phyloP scores from a whole-genome alignment of 2,888 invertebrate species.

The Cosmia trapezina region DNA sequence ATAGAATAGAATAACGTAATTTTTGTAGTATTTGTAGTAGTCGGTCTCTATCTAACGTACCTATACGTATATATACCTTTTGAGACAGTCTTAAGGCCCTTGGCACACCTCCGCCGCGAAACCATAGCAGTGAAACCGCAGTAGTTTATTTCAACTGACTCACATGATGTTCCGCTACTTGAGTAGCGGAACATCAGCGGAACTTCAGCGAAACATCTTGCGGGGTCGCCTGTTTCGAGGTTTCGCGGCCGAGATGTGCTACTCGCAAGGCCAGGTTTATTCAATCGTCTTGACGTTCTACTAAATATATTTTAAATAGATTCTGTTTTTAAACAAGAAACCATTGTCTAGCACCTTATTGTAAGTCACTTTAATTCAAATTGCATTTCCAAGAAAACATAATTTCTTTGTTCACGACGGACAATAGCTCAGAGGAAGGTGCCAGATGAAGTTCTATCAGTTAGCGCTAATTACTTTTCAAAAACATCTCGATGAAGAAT shows the following conservation, averaged over 20 bases:
- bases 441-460: conserved; percentile 15
- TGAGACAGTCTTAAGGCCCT: background rate
- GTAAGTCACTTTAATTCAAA: background rate
- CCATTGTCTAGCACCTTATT: conserved; percentile 4
- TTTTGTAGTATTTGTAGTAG: background rate
- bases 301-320: conserved; percentile 5
- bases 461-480: conserved; percentile 24
- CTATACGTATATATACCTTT: conserved; percentile 2
- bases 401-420: conserved; percentile 16
- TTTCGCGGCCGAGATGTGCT: too few relatives aligned
- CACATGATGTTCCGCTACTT: too few relatives aligned
- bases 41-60: background rate
- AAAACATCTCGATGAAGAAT: conserved; percentile 13
- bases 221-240: too few relatives aligned
- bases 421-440: conserved; percentile 6
- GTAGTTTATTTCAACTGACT: too few relatives aligned
- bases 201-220: too few relatives aligned
- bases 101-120: too few relatives aligned
- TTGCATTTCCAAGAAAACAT: conserved; percentile 27
- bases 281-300: background rate
- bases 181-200: too few relatives aligned
- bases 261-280: background rate
- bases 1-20: background rate
- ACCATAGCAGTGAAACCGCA: too few relatives aligned
- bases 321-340: background rate